phyloP scores from a whole-genome alignment of 2,797 vertebrate species.

The Pitangus sulphuratus region DNA sequence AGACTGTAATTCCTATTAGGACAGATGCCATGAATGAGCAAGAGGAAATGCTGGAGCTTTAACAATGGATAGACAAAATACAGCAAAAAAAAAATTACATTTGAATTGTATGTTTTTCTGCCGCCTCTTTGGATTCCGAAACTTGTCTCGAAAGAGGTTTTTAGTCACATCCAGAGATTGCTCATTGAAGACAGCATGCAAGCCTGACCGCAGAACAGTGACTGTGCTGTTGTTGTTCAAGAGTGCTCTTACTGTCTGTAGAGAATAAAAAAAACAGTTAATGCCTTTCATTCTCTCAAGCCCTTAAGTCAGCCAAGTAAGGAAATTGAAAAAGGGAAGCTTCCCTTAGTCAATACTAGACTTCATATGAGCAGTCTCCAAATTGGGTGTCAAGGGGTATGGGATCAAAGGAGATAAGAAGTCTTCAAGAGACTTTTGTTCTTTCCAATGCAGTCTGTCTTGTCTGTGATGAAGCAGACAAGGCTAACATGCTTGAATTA shows the following conservation, averaged over 20 bases:
- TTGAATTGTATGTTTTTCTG: conserved; percentile 55
- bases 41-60: neutral
- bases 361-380: neutral
- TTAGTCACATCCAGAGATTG: conserved; percentile 35
- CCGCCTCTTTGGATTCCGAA: neutral
- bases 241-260: conserved; percentile 67
- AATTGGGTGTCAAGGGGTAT: rapidly evolving
- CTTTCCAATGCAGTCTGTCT: neutral
- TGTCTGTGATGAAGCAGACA: neutral
- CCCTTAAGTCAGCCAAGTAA: neutral
- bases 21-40: neutral
- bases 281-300: neutral
- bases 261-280: neutral
- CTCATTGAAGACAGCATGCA: conserved; percentile 51
- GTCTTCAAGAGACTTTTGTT: conserved; percentile 9
- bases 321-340: neutral
- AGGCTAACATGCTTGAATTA: neutral
- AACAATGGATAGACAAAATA: neutral
- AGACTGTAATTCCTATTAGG: neutral
- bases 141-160: neutral
- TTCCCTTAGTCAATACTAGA: neutral
- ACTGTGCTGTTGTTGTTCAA: conserved; percentile 56
- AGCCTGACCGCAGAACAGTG: conserved; percentile 48
- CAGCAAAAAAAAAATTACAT: conserved; percentile 59
- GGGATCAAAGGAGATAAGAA: neutral